Percentiles rank a stretch among this genome's conserved stretches.
phyloP scores from a whole-genome alignment of 2,797 vertebrate genomes.

The Phataginus tricuspis region DNA sequence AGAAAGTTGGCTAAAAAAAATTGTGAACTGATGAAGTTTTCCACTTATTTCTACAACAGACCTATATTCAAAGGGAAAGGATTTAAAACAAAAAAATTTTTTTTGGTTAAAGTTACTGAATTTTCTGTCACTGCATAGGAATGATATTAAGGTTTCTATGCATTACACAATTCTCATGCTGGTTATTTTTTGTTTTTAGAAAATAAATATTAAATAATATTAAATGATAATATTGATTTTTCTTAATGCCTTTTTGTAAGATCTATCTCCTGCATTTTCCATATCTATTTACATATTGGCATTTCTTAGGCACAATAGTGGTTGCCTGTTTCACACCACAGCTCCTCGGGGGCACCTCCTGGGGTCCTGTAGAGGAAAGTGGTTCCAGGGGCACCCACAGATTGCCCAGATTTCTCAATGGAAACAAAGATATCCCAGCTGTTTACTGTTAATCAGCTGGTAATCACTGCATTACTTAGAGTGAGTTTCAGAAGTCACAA shows the following conservation, averaged over 20 bases:
- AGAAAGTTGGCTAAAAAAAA: not conserved
- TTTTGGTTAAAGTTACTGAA: not conserved
- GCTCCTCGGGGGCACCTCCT: not conserved
- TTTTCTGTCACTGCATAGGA: not conserved
- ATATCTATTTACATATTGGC: not conserved
- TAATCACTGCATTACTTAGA: not conserved
- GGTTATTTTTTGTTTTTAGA: not conserved
- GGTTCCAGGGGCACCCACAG: not conserved
- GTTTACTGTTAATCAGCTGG: conserved; percentile 16
- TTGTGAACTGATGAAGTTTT: not conserved
- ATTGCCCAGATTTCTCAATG: not conserved
- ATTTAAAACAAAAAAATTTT: not conserved
- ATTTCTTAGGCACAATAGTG: not conserved
- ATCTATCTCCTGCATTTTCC: not conserved
- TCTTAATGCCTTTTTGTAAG: not conserved
- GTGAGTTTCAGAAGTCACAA: not conserved
- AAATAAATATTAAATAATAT: not conserved
- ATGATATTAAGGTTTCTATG: conserved; percentile 1
- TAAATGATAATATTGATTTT: not conserved
- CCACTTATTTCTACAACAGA: not conserved
- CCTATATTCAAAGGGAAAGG: not conserved
- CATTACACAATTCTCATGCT: not conserved
- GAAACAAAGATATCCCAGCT: not conserved
- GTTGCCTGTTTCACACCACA: not conserved
- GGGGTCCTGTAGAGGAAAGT: not conserved